These are phyloP conservation scores for Eulithis testata DNA, from an alignment of 2,888 invertebrate genomes.

Conservation along the genomic window DNA sequence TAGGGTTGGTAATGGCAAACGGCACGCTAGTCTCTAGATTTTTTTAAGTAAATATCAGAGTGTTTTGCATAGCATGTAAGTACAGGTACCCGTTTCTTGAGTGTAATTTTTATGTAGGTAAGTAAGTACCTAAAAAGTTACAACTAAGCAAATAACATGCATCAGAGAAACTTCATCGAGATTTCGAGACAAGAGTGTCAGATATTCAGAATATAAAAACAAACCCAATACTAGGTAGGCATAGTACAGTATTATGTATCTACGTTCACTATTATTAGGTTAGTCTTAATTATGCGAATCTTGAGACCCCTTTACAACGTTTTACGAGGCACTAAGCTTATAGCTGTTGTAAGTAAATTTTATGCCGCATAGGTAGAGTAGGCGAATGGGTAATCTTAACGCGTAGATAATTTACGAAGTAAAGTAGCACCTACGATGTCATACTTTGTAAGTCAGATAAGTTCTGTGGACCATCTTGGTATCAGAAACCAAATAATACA, in stretches of 20 bases:
- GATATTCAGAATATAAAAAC: background rate
- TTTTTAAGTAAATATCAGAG: too few relatives aligned
- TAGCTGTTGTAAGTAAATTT: background rate
- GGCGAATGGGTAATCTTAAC: slow-evolving; percentile 5
- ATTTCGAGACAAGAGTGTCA: too few relatives aligned
- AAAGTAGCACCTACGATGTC: background rate
- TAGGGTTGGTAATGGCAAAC: too few relatives aligned
- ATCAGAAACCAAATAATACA: too few relatives aligned
- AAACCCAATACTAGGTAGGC: background rate
- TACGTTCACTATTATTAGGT: slow-evolving; percentile 6
- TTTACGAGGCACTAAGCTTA: slow-evolving; percentile 5
- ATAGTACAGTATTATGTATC: background rate
- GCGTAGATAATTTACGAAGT: slow-evolving; percentile 5
- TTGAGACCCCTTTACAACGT: slow-evolving; percentile 5
- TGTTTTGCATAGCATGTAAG: too few relatives aligned
- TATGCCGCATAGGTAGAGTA: background rate
- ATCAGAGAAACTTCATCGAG: too few relatives aligned
- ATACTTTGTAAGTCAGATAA: background rate
- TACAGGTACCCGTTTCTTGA: too few relatives aligned
- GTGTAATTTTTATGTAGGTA: too few relatives aligned
- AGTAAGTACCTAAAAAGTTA: too few relatives aligned
- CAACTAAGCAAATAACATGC: too few relatives aligned
- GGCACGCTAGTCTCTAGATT: too few relatives aligned
- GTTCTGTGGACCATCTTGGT: too few relatives aligned
- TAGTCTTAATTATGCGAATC: background rate